Evolutionary conservation across 1,140 invertebrate genomes (phyloP).

Genomic region (Drusus annulatus): DNA sequence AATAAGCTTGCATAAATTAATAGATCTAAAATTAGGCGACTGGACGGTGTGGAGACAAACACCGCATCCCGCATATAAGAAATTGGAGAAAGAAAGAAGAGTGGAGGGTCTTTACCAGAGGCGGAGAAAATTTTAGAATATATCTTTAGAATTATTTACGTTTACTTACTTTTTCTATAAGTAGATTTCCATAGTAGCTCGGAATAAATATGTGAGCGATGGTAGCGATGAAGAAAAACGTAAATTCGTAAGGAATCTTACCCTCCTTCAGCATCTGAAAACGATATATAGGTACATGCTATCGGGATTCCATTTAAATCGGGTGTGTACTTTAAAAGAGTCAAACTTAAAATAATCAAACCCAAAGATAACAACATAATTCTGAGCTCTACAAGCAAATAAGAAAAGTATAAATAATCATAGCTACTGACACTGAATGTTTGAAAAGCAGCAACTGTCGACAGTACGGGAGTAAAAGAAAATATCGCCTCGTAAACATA

Average conservation of each 20-base stretch:
- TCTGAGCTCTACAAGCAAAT: neutral
- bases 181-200: slow-evolving; percentile 48
- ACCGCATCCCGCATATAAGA: too few relatives aligned
- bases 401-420: neutral
- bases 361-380: too few relatives aligned
- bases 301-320: too few relatives aligned
- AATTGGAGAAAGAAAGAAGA: too few relatives aligned
- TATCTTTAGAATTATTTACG: neutral
- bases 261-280: slow-evolving; percentile 35
- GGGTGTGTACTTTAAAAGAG: too few relatives aligned
- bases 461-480: slow-evolving; percentile 31
- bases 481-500: slow-evolving; percentile 44
- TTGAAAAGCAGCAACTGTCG: slow-evolving; percentile 48
- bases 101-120: too few relatives aligned
- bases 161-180: slow-evolving; percentile 47
- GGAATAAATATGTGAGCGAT: slow-evolving; percentile 46
- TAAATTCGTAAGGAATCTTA: slow-evolving; percentile 51
- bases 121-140: neutral
- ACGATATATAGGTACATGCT: too few relatives aligned
- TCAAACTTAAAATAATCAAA: too few relatives aligned
- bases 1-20: too few relatives aligned
- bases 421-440: slow-evolving; percentile 39
- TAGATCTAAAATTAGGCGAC: too few relatives aligned
- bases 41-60: too few relatives aligned
- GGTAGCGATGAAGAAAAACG: slow-evolving; percentile 40